Evolutionary conservation across 2,888 invertebrate species (phyloP), one percentile per base, ranked within the genome.

Genomic region (Mimachlamys varia): DNA sequence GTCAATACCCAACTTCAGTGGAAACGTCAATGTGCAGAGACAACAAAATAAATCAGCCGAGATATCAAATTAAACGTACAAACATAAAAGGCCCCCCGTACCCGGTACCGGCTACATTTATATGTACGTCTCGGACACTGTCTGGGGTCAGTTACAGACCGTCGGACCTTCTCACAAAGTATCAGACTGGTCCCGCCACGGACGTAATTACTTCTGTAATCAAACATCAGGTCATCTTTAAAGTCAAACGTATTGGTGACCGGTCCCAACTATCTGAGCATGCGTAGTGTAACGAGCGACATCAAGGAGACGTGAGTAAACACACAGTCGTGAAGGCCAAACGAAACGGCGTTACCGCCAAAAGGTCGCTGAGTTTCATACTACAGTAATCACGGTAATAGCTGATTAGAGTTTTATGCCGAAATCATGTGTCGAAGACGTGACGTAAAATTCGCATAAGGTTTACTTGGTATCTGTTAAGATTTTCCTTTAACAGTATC

Each of bases 31-130:
- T 76, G 27, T 27, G 27, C 22, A 76, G 33, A 76, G 76, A 5
- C 33, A 33, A 15, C 76, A 33, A 33, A 33, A 33, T 76, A 76
- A 27, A 76, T 27, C 33, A 33, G 27, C 76, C 76, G 76, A 76
- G 33, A 76, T 76, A 76, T 76, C 76, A 76, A 76, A 76, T 76
- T 76, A 76, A 76, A 33, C 33, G 22, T 76, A 62, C 62, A 62
- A 15, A n/a, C 22, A n/a, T 62, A 62, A 62, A 62, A 62, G 27
- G 27, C 22, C n/a, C 7, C 44, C 44, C 44, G 3, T 62, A 22
- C 22, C 62, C 62, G 3, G 62, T 62, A 62, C 62, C 2, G 22
- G 62, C 62, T n/a, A n/a, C n/a, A n/a, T n/a, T n/a, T n/a, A n/a
- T n/a, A n/a, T n/a, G n/a, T n/a, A n/a, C 62, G 53, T n/a, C 62